Evolutionary conservation across 2,113 vertebrate genomes (phyloP).

Genomic region (Casuarius casuarius): DNA sequence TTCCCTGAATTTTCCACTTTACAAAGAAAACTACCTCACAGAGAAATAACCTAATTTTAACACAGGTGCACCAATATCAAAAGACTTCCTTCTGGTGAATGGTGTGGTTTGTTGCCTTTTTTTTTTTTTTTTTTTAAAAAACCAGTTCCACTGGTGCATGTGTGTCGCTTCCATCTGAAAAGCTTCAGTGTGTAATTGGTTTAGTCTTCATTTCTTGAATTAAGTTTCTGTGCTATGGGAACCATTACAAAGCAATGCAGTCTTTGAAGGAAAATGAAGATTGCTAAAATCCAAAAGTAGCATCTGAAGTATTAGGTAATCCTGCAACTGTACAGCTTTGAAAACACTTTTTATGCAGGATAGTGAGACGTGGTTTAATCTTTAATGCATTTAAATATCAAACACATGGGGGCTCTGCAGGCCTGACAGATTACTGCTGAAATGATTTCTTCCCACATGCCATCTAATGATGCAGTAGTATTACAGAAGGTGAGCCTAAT

Average conservation of each 20-base stretch:
- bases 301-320: not conserved
- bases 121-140: not conserved
- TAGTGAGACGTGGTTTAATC: not conserved
- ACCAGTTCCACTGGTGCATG: not conserved
- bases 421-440: constrained; percentile 17
- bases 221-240: constrained; percentile 20
- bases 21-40: not conserved
- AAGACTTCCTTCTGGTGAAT: not conserved
- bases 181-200: constrained; percentile 13
- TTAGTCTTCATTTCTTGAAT: not conserved
- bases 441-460: constrained; percentile 1
- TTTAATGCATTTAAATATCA: not conserved
- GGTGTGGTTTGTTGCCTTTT: not conserved
- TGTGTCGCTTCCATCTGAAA: not conserved
- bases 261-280: constrained; percentile 35
- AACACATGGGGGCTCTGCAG: constrained; percentile 52
- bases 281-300: not conserved
- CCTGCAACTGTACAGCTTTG: not conserved
- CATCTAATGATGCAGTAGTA: constrained; percentile 33
- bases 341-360: constrained; percentile 28
- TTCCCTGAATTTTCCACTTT: not conserved
- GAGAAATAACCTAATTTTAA: not conserved
- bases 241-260: constrained; percentile 32
- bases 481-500: constrained; percentile 50
- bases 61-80: not conserved